Evolutionary conservation across 2,113 vertebrate species (phyloP), one percentile per base, ranked within the genome.

Genomic region (Epinephelus fuscoguttatus): DNA sequence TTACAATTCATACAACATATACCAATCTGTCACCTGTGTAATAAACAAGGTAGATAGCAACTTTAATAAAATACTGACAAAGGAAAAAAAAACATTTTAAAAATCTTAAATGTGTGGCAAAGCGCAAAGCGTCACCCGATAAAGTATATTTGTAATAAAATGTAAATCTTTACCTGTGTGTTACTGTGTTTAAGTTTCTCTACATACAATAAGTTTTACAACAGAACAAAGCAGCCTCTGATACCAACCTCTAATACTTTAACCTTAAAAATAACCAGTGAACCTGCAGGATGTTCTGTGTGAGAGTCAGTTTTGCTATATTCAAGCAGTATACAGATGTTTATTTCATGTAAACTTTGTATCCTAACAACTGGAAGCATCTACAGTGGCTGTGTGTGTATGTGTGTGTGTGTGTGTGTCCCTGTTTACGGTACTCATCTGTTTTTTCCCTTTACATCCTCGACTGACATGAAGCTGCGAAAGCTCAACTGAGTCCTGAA

Each of bases 301-400:
- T 70, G 76, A 70, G 55, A 80, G 17, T 71, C 63, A 52, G 56
- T 27, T 77, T 49, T 33, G 25, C 55, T 59, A 81, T 72, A 62
- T 85, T 88, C 64, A 86, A 84, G 86, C 83, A 70, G 76, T 66
- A 74, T 63, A 81, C 77, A 85, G 73, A 81, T 87, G 80, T 78
- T 75, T 73, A 63, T 62, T 83, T 49, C 47, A 89, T 91, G 87
- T 92, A 92, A 92, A 92, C 91, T 42, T 91, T 75, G 64, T 53
- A 91, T 91, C 89, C 85, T 84, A 92, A 87, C 75, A 88, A 90
- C 89, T 91, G 89, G 84, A 92, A 91, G 88, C 88, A 86, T 91
- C 89, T 91, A 90, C 86, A 89, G 88, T 87, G 82, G 18, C 59
- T 80, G 80, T 86, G 82, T 84, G 84, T 30, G 68, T 25, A 61